Evolutionary conservation across 2,113 vertebrate species (phyloP).

Genomic region (Mirza zaza): DNA sequence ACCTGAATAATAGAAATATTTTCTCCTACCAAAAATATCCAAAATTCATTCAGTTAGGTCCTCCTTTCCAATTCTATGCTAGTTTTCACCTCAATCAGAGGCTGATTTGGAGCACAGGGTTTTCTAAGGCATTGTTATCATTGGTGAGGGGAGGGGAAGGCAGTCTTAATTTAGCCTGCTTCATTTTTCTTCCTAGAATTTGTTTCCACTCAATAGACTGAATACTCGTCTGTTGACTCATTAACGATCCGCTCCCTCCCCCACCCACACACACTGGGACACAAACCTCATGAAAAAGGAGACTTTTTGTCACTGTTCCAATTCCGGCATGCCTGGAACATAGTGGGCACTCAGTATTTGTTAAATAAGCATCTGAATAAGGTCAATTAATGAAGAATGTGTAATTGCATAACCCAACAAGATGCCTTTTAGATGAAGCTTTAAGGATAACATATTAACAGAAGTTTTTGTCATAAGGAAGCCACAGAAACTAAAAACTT

Average conservation of each 20-base stretch:
- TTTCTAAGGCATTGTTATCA: neutral
- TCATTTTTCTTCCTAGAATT: neutral
- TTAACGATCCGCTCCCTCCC: fast-evolving
- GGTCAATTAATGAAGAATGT: neutral
- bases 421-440: neutral
- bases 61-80: neutral
- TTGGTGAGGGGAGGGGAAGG: fast-evolving
- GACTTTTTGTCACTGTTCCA: no score
- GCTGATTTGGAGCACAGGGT: neutral
- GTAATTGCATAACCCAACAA: neutral
- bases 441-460: neutral
- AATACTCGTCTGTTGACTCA: neutral
- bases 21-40: neutral
- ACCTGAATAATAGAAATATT: neutral
- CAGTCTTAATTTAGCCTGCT: neutral
- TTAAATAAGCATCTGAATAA: neutral
- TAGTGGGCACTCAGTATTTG: neutral
- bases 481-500: neutral
- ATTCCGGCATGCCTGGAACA: no score
- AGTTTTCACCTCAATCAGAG: neutral
- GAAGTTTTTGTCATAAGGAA: neutral
- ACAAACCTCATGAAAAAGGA: neutral
- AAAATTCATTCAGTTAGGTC: neutral
- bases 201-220: fast-evolving
- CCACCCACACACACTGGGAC: neutral